Evolutionary conservation across 2,888 invertebrate genomes (phyloP).

Genomic region (Geotrupes spiniger): DNA sequence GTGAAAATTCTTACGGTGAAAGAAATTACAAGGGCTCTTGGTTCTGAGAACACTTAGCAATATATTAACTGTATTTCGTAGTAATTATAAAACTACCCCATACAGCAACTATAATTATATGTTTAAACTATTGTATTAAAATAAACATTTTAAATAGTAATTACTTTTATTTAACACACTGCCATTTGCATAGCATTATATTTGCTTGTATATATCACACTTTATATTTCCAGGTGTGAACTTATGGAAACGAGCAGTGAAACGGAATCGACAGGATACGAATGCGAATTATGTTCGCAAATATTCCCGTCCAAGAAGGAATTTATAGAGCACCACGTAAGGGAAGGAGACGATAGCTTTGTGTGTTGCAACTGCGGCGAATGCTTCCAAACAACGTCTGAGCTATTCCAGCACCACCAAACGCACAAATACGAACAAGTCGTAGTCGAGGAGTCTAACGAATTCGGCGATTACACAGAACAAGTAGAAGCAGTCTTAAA

Average conservation of each 20-base stretch:
- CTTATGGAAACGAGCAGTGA: slow-evolving; percentile 21
- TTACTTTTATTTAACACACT: too few species aligned
- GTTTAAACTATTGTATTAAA: too few species aligned
- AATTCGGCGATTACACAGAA: slow-evolving; percentile 25
- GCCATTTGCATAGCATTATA: too few species aligned
- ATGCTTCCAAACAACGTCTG: slow-evolving; percentile 37
- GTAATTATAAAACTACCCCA: too few species aligned
- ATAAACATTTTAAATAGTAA: too few species aligned
- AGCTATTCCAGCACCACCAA: slow-evolving; percentile 44
- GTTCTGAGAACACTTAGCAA: too few species aligned
- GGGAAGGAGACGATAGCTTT: slow-evolving; percentile 37
- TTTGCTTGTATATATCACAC: too few species aligned
- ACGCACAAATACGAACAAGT: slow-evolving; percentile 34
- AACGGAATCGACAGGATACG: slow-evolving; percentile 31
- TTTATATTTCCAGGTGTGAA: slow-evolving; percentile 35
- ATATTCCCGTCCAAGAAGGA: slow-evolving; percentile 40
- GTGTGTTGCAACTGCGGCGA: slow-evolving; percentile 43
- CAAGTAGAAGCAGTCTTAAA: slow-evolving; percentile 35
- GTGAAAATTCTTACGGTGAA: too few species aligned
- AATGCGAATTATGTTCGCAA: slow-evolving; percentile 44
- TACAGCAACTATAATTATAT: too few species aligned
- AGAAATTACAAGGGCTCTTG: too few species aligned
- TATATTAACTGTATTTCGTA: too few species aligned
- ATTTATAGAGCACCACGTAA: slow-evolving; percentile 42
- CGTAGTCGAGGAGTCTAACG: slow-evolving; percentile 16